Evolutionary conservation across 2,888 invertebrate genomes (phyloP), one percentile per base, ranked within the genome.

Genomic region (Buathra laborator): DNA sequence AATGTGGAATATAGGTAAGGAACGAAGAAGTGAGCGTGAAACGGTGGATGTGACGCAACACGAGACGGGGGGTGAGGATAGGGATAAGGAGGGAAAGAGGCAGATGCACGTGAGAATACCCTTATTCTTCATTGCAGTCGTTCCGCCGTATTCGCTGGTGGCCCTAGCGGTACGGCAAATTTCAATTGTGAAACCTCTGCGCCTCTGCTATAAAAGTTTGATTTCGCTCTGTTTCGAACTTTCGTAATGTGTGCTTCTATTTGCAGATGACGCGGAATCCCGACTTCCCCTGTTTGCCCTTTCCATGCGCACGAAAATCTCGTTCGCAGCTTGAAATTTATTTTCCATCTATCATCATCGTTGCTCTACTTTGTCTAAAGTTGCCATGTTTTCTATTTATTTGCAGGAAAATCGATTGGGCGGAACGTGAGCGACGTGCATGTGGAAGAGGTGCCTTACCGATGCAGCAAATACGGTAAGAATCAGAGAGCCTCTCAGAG

Each of bases 1-100:
- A 86, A 86, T 85, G 75, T 62, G 79, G 67, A 66, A 76, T 78
- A 82, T 68, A 59, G 78, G 32, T n/a, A 32, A 6, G 72, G 56
- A 53, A 62, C 59, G 66, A 51, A 67, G 77, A 24, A 46, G 71
- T 3, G 56, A 37, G 14, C 29, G 72, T 4, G 24, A 59, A 29
- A 48, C 12, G 48, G n/a, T 29, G 59, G n/a, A 64, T 56, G 66
- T 10, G 70, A 59, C 16, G 32, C 68, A 85, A 71, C 51, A 64
- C 32, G 29, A 32, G 76, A 46, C 53, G 53, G 79, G 51, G 16
- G 29, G 19, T n/a, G 46, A 14, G 62, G 16, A 29, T 12, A 7
- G 32, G 43, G 10, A 48, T 24, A 59, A 46, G 32, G 32, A 16
- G 75, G 48, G 46, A 59, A 64, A 37, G 67, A 9, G 24, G 64